Base-by-base conservation (phyloP, 2,113 vertebrate species). In the Cavia porcellus region DNA sequence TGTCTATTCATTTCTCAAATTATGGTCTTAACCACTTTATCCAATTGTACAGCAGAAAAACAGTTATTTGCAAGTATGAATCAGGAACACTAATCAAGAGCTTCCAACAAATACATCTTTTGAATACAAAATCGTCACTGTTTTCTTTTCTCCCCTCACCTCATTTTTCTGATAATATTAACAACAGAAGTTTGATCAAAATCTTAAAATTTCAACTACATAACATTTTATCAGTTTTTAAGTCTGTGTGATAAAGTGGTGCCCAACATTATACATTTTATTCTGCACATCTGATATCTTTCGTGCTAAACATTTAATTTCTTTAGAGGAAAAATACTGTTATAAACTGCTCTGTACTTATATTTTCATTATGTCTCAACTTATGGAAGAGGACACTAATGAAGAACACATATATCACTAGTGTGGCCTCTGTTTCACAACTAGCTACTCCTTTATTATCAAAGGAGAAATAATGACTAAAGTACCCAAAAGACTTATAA, bases 281-380 rank as follows among this genome's bases (percentile, higher is more conserved):
- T 42, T 45, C 30, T 81, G 15, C 42, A 64, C 7, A 55, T 14
- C 1, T 77, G 50, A 68, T n/a, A 86, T 15, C 86, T 47, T 86
- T 61, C 30, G 50, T 25, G 79, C 61, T 22, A 87, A 85, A 47
- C n/a, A 20, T 38, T 77, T 62, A 24, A 90, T 47, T 47, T 45
- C 35, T 79, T 89, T 91, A 64, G 11, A 89, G 85, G 85, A 79
- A 25, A 80, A 95, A 96, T 84, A 14, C 32, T 55, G 7, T 28
- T 4, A 64, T 47, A 86, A 42, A 74, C 12, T 55, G 20, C 52
- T 84, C 7, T 88, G 19, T 79, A 68, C 1, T 75, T 79, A 85
- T 68, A 68, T 68, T 86, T 96, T 74, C 24, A 90, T 77, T 86
- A 93, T 81, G 28, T 59, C 50, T 92, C 47, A 93, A 57, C 15